phyloP scores from a whole-genome alignment of 2,113 vertebrate species.

The Poeciliopsis turrubarensis region DNA sequence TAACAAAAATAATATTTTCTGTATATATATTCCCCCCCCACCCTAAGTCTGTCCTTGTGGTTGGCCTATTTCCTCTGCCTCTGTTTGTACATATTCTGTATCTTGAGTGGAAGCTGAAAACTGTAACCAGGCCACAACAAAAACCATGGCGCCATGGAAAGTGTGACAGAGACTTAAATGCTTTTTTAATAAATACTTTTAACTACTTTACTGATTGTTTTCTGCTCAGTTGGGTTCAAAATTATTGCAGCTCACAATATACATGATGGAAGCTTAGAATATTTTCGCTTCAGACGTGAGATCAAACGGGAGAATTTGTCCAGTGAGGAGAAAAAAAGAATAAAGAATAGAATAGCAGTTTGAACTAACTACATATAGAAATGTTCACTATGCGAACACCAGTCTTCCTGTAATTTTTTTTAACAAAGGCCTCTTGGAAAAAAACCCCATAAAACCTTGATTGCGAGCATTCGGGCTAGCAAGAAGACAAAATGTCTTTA shows the following conservation, averaged over 20 bases:
- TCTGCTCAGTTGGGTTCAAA: background rate
- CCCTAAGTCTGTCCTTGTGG: background rate
- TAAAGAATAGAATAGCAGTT: too few relatives aligned
- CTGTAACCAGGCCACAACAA: slow-evolving; percentile 3
- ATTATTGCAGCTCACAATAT: background rate
- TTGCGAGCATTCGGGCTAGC: background rate
- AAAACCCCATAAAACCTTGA: background rate
- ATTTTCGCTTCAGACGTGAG: background rate
- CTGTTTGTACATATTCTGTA: slow-evolving; percentile 6
- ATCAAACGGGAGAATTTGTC: background rate
- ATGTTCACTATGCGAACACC: background rate
- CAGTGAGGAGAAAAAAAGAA: background rate
- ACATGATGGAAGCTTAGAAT: background rate
- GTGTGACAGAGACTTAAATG: background rate
- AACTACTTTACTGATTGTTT: background rate
- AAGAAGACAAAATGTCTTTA: background rate
- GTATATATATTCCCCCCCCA: background rate
- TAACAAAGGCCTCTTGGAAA: background rate
- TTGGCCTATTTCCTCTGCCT: slow-evolving; percentile 2
- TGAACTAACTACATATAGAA: background rate
- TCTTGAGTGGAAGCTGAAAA: background rate
- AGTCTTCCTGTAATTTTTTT: background rate
- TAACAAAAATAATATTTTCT: background rate
- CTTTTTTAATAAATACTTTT: slow-evolving; percentile 42
- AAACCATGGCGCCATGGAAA: slow-evolving; percentile 15